Percentiles rank a stretch among this genome's conserved stretches.
Conservation (phyloP, 2,113 vertebrate genomes). For the Ardeotis arabs region DNA sequence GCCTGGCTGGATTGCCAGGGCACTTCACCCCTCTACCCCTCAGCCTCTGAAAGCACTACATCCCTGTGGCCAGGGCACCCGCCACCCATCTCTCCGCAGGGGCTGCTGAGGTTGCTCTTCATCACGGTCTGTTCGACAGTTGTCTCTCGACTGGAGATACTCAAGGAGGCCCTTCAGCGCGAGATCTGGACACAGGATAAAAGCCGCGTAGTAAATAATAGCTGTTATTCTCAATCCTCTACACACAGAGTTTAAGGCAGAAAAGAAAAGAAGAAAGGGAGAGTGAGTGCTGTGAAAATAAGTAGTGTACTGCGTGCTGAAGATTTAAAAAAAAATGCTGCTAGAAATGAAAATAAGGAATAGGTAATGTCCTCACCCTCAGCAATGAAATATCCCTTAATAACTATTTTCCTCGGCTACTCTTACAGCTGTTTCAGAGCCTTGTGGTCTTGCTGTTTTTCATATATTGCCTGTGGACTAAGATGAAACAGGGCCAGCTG, state of each 20-base stretch:
- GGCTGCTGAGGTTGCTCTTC: neutral
- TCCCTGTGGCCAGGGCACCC: fast-evolving
- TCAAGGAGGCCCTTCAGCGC: neutral
- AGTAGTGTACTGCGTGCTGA: neutral
- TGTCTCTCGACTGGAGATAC: neutral
- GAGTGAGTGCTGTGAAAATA: neutral
- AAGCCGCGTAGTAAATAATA: neutral
- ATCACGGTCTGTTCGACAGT: neutral
- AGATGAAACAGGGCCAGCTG: fast-evolving
- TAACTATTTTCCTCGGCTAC: neutral
- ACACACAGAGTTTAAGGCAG: neutral
- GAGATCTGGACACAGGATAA: neutral
- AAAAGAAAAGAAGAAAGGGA: conserved; percentile 18
- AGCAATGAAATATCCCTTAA: conserved; percentile 23
- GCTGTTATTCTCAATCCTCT: neutral
- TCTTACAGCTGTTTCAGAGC: neutral
- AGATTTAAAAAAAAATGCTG: neutral
- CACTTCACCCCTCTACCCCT: neutral
- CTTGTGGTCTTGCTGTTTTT: neutral
- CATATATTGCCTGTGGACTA: neutral
- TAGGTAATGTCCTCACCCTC: neutral
- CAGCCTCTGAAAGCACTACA: fast-evolving
- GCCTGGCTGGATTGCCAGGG: neutral
- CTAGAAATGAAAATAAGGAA: conserved; percentile 10
- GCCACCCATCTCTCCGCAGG: neutral